phyloP scores from a whole-genome alignment of 2,888 invertebrate species.

The Desoria tigrina region DNA sequence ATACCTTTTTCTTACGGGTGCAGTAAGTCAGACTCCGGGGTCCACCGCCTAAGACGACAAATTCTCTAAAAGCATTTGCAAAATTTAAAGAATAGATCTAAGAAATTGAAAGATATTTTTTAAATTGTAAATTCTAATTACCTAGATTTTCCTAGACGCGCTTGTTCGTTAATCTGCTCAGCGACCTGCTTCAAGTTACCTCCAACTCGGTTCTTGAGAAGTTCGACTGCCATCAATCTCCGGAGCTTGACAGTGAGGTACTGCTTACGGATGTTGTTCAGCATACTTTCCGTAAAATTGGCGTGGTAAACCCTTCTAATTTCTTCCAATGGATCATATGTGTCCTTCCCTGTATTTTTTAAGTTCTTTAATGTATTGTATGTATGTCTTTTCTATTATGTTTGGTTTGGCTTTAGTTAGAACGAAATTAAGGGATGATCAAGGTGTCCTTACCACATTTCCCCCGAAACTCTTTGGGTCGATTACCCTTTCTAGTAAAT shows the following conservation, averaged over 20 bases:
- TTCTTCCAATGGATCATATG: neutral
- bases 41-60: conserved; percentile 11
- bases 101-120: too few species aligned
- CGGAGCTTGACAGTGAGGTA: conserved; percentile 3
- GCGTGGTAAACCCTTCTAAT: neutral
- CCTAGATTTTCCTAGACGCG: conserved; percentile 1
- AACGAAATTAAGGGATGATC: too few species aligned
- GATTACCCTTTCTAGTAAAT: neutral
- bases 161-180: conserved; percentile 5
- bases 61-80: conserved; percentile 1
- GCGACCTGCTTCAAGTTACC: conserved; percentile 12
- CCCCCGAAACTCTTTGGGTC: neutral
- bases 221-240: conserved; percentile 15
- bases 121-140: too few species aligned
- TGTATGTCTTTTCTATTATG: neutral
- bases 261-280: neutral
- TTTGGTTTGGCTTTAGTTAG: too few species aligned
- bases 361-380: neutral
- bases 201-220: conserved; percentile 6
- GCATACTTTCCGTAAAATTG: neutral
- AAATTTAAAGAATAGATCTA: too few species aligned
- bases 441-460: neutral
- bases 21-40: neutral
- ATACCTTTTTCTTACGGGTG: neutral
- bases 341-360: neutral